phyloP scores from a whole-genome alignment of 1,140 invertebrate species.

The Tribolium castaneum region DNA sequence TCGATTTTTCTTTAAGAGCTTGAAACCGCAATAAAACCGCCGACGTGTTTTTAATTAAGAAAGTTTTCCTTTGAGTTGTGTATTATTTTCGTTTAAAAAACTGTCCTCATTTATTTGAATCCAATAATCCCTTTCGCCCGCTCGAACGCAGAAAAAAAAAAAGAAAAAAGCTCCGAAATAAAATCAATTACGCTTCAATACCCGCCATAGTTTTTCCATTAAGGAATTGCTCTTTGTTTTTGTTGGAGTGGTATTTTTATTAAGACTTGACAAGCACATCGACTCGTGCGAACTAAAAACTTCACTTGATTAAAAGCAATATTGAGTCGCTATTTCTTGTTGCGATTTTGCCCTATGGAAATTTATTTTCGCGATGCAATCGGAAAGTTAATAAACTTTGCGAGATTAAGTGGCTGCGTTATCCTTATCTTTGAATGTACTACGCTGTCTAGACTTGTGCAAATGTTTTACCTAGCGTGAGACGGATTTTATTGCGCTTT shows the following conservation, averaged over 20 bases:
- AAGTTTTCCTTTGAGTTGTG: conserved; percentile 17
- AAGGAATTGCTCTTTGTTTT: conserved; percentile 32
- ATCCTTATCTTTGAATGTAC: conserved; percentile 26
- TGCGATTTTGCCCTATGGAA: conserved; percentile 21
- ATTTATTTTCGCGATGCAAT: conserved; percentile 34
- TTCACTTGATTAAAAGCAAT: conserved; percentile 24
- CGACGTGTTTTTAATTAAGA: conserved; percentile 25
- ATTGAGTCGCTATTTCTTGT: conserved; percentile 2
- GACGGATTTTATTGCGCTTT: conserved; percentile 35
- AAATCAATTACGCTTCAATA: conserved; percentile 15
- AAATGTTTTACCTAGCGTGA: conserved; percentile 32
- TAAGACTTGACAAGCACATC: conserved; percentile 37
- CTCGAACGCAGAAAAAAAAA: not conserved
- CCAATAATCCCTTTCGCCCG: conserved; percentile 11
- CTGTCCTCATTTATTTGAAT: conserved; percentile 22
- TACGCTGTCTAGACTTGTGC: conserved; percentile 15
- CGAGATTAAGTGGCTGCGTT: conserved; percentile 26
- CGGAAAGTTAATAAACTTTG: conserved; percentile 26
- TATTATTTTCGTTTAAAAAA: conserved; percentile 20
- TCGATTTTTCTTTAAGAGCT: conserved; percentile 18
- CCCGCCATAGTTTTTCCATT: conserved; percentile 24
- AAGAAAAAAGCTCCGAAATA: not conserved
- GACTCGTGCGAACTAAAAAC: not conserved
- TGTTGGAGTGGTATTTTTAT: conserved; percentile 18
- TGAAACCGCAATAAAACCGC: conserved; percentile 23